Evolutionary conservation across 2,113 vertebrate species (phyloP).

Genomic region (Sarotherodon lohbergeri): DNA sequence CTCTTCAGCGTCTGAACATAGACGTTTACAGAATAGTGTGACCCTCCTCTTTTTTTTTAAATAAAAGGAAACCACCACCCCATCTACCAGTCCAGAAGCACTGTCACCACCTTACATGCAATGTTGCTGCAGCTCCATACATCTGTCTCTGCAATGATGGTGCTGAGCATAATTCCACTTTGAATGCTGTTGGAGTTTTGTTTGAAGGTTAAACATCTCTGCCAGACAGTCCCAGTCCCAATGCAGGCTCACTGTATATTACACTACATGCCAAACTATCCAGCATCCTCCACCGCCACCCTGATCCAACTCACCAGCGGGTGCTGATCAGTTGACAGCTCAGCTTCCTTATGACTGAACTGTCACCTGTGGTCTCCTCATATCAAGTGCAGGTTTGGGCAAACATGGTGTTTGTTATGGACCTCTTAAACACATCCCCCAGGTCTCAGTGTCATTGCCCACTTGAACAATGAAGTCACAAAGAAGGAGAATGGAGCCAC

Average conservation of each 20-base stretch:
- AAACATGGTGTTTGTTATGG: not conserved
- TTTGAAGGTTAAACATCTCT: not conserved
- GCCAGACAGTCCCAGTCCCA: not conserved
- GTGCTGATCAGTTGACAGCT: not conserved
- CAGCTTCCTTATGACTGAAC: not conserved
- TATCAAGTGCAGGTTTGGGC: not conserved
- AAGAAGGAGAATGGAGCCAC: not conserved
- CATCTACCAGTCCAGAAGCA: not conserved
- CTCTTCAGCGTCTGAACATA: not conserved
- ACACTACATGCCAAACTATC: not conserved
- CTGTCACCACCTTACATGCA: not conserved
- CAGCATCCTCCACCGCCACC: not conserved
- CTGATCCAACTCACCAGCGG: not conserved
- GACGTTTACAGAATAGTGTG: not conserved
- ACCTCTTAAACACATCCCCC: not conserved
- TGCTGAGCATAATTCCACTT: not conserved
- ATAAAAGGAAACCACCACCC: not conserved
- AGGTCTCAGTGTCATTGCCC: not conserved
- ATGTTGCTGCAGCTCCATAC: not conserved
- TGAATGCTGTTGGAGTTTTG: not conserved
- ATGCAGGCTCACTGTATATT: not conserved
- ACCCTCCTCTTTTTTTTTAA: not conserved
- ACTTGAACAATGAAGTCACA: not conserved
- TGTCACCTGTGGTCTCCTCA: not conserved
- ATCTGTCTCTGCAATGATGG: not conserved